Evolutionary conservation across 2,797 vertebrate species (phyloP).

Genomic region (Pogoniulus pusillus): DNA sequence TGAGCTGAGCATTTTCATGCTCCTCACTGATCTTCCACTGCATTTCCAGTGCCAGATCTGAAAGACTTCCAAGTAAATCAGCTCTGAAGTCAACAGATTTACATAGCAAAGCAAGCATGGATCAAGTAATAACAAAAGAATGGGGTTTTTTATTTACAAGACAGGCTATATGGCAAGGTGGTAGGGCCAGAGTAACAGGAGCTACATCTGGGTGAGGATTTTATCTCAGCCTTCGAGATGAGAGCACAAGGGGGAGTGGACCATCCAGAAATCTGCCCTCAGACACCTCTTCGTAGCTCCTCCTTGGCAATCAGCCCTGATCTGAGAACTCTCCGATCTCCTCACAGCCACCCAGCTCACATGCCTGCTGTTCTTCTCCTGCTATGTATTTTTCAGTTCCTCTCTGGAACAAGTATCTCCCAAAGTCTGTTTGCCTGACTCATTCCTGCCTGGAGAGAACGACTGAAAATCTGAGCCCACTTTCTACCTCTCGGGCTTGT

Average conservation of each 20-base stretch:
- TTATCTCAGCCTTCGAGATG: background rate
- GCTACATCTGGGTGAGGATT: background rate
- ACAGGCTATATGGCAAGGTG: rapidly evolving
- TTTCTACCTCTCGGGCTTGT: background rate
- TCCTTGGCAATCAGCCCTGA: background rate
- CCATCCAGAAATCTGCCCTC: background rate
- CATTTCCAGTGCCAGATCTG: background rate
- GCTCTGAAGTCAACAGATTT: background rate
- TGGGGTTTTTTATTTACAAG: background rate
- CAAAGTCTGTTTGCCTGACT: conserved; percentile 26
- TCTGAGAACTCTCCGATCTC: background rate
- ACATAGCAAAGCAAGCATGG: background rate
- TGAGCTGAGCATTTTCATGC: rapidly evolving
- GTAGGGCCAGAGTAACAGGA: background rate
- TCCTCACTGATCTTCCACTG: background rate
- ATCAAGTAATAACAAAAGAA: background rate
- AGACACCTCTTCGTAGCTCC: background rate
- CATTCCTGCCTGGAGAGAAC: conserved; percentile 33
- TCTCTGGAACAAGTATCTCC: background rate
- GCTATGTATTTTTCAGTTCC: background rate
- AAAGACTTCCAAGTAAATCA: background rate
- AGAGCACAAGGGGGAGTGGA: background rate
- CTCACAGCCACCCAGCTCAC: rapidly evolving
- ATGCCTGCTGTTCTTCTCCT: background rate
- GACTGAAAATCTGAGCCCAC: background rate